Base-by-base conservation (phyloP, 2,797 vertebrate species). In the Streptopelia turtur region DNA sequence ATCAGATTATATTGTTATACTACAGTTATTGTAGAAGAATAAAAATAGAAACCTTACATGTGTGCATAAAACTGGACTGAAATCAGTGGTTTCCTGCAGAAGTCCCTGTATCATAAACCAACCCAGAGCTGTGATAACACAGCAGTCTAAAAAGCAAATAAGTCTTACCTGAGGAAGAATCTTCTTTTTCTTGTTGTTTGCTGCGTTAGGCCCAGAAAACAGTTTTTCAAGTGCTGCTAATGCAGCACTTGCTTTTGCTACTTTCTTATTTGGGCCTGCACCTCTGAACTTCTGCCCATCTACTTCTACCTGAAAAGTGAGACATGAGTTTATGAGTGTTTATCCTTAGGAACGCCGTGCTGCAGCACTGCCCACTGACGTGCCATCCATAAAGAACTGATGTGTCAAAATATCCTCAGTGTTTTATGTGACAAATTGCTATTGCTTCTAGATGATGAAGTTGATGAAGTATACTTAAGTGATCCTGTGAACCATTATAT, bases 221-320 rank as follows among this genome's bases (percentile, higher is more conserved):
- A 99, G 98, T 96, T 99, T 99, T 97, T 99, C 99, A 94, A 99
- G 98, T 43, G 99, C 99, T 55, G 99, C 99, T 80, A 99, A 94
- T 27, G 99, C 99, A 71, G 99, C 99, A 16, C 99, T 99, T 93
- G 99, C 99, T 98, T 99, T 99, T 94, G 99, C 99, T 97, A 99
- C 99, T 96, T 99, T 99, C 98, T 99, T 99, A 97, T 99, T 99
- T 97, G 99, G 99, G 94, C 99, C 99, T 59, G 99, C 99, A 60
- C 99, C 99, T 76, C 99, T 98, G 97, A 99, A 99, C 97, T 99
- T 99, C 98, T 99, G 99, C 82, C 99, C 98, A 61, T 99, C 99
- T 30, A 99, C 99, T 98, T 99, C 99, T 98, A 99, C 99, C 99
- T 99, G 93, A 93, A 96, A 98, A 97, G 82, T 14, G 90, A 97